These are phyloP conservation scores for Bimastos eiseni DNA, from an alignment of 2,888 invertebrate species.

Conservation along the genomic window DNA sequence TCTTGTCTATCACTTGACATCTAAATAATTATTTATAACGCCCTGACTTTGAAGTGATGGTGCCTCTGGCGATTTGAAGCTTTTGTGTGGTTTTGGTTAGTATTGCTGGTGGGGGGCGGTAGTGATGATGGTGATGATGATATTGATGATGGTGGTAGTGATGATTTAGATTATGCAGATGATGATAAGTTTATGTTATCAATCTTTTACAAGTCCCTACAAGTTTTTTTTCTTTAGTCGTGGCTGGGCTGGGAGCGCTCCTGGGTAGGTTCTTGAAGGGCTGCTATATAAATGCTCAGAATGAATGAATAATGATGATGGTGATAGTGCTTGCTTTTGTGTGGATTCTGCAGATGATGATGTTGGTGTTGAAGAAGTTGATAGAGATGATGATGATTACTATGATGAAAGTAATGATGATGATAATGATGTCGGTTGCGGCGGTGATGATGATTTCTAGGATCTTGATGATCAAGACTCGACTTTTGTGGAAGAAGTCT, in stretches of 20 bases:
- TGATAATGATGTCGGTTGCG: neutral
- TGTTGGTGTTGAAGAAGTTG: neutral
- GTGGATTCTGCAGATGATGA: neutral
- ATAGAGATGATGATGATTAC: neutral
- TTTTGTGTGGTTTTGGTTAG: too few relatives aligned
- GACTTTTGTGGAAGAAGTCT: slow-evolving; percentile 58
- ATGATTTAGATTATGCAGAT: neutral
- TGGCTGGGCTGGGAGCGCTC: too few relatives aligned
- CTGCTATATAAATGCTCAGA: too few relatives aligned
- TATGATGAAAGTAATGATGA: neutral
- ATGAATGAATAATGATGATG: neutral
- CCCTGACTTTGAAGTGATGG: too few relatives aligned
- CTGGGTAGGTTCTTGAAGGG: too few relatives aligned
- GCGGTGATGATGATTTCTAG: slow-evolving; percentile 43
- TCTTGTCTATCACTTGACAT: neutral
- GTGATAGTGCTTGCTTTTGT: neutral
- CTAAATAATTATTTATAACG: too few relatives aligned
- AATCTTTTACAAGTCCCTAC: too few relatives aligned
- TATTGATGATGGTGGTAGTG: neutral
- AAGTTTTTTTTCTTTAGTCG: too few relatives aligned
- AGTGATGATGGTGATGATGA: neutral
- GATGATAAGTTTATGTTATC: too few relatives aligned
- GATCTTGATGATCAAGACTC: slow-evolving; percentile 53
- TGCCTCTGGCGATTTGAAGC: too few relatives aligned
- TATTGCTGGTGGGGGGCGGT: too few relatives aligned